Conservation (phyloP, 1,140 invertebrate species). For the Procambarus virginalis region DNA sequence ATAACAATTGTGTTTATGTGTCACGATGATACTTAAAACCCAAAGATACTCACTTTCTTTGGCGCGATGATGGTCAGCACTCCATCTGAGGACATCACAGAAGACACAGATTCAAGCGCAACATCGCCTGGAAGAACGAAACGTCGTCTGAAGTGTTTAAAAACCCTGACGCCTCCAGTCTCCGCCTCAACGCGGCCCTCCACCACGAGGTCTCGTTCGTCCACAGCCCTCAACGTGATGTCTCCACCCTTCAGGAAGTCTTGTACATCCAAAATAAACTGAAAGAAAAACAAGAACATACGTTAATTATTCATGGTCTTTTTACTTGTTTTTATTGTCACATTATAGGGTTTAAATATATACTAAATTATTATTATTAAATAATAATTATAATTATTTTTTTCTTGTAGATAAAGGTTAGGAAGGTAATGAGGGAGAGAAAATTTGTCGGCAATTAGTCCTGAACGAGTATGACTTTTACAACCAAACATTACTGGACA, state of each 20-base stretch:
- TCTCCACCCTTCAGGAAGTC: slow-evolving; percentile 51
- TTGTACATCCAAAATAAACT: slow-evolving; percentile 58
- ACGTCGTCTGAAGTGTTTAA: slow-evolving; percentile 84
- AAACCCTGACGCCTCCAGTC: neutral
- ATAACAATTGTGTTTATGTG: no score
- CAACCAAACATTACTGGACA: no score
- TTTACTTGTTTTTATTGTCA: neutral
- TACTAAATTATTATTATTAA: neutral
- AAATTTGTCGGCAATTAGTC: no score
- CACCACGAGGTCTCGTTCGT: slow-evolving; percentile 48
- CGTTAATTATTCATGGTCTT: neutral
- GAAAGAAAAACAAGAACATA: neutral
- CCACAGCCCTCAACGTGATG: slow-evolving; percentile 35
- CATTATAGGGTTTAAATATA: no score
- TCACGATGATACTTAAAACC: no score
- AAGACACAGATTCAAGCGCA: slow-evolving; percentile 78
- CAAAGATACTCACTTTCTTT: slow-evolving; percentile 17
- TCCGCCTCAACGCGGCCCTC: slow-evolving; percentile 16
- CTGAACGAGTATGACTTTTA: no score
- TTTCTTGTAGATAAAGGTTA: no score
- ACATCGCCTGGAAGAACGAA: slow-evolving; percentile 80
- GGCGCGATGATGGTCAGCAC: slow-evolving; percentile 73
- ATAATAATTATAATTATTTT: no score
- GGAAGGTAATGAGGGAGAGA: no score
- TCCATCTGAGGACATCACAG: slow-evolving; percentile 56